Evolutionary conservation across 1,140 invertebrate species (phyloP).

Genomic region (Plodia interpunctella): DNA sequence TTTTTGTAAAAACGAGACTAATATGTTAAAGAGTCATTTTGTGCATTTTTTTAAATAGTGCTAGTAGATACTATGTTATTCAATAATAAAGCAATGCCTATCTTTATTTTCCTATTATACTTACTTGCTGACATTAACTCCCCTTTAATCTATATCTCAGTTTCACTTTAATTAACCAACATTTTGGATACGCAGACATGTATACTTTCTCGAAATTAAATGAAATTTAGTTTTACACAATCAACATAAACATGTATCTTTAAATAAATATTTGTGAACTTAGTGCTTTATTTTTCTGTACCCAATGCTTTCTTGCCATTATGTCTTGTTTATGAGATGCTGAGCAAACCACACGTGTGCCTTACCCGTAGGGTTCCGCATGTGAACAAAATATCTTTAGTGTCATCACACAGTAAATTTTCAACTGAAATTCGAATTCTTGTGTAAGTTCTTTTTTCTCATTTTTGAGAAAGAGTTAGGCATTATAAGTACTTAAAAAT

Average conservation of each 20-base stretch:
- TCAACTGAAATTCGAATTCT: no score
- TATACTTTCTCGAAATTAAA: constrained; percentile 14
- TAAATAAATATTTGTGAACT: constrained; percentile 18
- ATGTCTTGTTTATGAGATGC: constrained; percentile 29
- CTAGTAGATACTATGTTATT: no score
- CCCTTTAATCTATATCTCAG: constrained; percentile 4
- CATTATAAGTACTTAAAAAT: no score
- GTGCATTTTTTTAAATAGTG: no score
- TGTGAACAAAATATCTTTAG: background rate
- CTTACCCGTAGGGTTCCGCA: background rate
- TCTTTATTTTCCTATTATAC: background rate
- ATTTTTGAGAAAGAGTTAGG: no score
- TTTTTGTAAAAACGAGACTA: no score
- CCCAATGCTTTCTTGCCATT: constrained; percentile 32
- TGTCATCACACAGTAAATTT: no score
- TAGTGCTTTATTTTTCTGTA: constrained; percentile 28
- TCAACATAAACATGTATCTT: constrained; percentile 8
- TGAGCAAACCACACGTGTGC: constrained; percentile 15
- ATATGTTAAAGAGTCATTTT: no score
- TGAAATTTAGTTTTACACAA: constrained; percentile 16
- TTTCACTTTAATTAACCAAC: constrained; percentile 11
- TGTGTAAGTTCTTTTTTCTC: no score
- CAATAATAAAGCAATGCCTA: background rate
- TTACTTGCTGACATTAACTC: background rate
- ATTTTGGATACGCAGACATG: constrained; percentile 1